These are phyloP conservation scores for Lasiurus borealis DNA, from an alignment of 2,113 vertebrate genomes.

Conservation along the genomic window DNA sequence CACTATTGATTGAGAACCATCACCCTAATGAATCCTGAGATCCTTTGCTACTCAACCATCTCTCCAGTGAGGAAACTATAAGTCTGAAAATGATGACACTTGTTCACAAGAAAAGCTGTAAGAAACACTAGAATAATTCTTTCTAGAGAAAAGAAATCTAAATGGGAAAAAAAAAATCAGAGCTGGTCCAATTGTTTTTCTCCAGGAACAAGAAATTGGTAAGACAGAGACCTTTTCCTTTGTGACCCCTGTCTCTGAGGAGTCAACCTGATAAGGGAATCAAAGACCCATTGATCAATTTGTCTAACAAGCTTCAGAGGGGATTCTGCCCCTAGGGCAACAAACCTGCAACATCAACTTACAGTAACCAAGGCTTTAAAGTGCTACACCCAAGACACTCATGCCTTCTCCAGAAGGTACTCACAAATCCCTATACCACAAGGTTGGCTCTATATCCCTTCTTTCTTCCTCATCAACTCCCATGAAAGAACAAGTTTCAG, in stretches of 20 bases:
- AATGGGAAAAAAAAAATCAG: neutral
- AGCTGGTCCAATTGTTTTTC: neutral
- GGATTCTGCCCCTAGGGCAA: too few relatives aligned
- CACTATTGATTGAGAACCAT: neutral
- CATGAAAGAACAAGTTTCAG: neutral
- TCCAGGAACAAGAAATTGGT: neutral
- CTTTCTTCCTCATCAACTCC: neutral
- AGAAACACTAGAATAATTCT: neutral
- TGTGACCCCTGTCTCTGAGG: neutral
- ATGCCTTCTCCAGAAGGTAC: neutral
- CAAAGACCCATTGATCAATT: conserved; percentile 2
- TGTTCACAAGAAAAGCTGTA: neutral
- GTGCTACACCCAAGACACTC: neutral
- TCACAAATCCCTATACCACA: rapidly evolving
- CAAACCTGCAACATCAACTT: neutral
- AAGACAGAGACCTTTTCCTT: neutral
- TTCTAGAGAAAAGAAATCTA: neutral
- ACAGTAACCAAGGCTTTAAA: neutral
- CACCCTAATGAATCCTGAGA: neutral
- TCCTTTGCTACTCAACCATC: neutral
- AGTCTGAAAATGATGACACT: neutral
- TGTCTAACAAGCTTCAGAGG: conserved; percentile 56
- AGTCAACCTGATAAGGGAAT: neutral
- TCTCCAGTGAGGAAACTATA: neutral
- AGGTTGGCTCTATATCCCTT: neutral